Conservation (phyloP, 2,797 vertebrate species). For the Gadopsis bispinosus region DNA sequence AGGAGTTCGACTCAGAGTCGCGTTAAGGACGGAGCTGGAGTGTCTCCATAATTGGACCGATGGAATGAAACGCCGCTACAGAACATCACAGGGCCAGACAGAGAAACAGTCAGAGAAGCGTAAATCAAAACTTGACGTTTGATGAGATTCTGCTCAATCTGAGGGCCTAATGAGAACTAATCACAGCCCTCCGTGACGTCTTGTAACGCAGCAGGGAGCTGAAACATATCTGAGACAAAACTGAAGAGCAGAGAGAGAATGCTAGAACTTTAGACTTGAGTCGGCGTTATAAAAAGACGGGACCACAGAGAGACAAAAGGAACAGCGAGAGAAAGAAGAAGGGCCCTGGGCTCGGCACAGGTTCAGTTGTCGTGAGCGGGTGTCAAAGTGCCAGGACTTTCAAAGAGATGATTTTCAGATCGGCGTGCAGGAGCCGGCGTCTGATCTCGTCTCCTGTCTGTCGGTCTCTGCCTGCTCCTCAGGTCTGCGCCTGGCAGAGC, state of each 20-base stretch:
- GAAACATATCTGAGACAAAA: slow-evolving; percentile 44
- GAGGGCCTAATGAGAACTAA: slow-evolving; percentile 69
- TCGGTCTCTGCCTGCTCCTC: slow-evolving; percentile 27
- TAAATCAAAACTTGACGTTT: slow-evolving; percentile 45
- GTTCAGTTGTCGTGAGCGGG: slow-evolving; percentile 40
- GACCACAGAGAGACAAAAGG: slow-evolving; percentile 20
- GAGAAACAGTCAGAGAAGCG: slow-evolving; percentile 17
- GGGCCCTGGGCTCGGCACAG: slow-evolving; percentile 15
- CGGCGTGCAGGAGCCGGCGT: not conserved
- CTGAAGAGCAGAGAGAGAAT: slow-evolving; percentile 25
- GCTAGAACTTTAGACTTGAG: slow-evolving; percentile 30
- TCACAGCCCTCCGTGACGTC: slow-evolving; percentile 35
- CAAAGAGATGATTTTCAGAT: slow-evolving; percentile 31
- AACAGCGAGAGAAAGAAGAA: slow-evolving; percentile 24
- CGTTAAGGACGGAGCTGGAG: slow-evolving; percentile 41
- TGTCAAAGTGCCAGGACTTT: slow-evolving; percentile 17
- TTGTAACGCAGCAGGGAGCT: slow-evolving; percentile 31
- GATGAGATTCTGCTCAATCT: slow-evolving; percentile 54
- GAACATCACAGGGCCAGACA: slow-evolving; percentile 44
- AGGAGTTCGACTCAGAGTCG: slow-evolving; percentile 25
- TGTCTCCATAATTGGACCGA: slow-evolving; percentile 3
- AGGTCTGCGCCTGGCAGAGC: slow-evolving; percentile 96
- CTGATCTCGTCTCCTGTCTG: slow-evolving; percentile 24
- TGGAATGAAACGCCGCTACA: slow-evolving; percentile 4
- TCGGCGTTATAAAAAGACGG: slow-evolving; percentile 13